A percentile compares a stretch with the other conserved stretches of the same genome.
Evolutionary conservation across 2,113 vertebrate species (phyloP).

Genomic region (Pseudopipra pipra): DNA sequence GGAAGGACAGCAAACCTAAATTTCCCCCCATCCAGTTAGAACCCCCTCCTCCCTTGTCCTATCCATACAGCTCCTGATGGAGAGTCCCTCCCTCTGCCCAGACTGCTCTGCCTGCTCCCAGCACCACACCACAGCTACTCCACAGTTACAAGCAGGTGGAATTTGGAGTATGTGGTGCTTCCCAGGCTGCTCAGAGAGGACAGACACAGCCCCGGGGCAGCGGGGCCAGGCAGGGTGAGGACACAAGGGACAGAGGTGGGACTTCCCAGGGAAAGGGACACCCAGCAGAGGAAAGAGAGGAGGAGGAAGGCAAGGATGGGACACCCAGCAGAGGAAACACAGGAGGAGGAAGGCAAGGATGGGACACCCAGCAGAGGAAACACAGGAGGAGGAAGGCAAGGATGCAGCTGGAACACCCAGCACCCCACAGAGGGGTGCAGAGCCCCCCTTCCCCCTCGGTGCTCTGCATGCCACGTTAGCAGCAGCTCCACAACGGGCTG

Average conservation of each 20-base stretch:
- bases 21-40: background rate
- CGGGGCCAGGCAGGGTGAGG: background rate
- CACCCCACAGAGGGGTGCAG: background rate
- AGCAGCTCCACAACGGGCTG: background rate
- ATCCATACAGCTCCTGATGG: background rate
- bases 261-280: background rate
- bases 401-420: background rate
- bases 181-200: background rate
- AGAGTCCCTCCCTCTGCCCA: too few relatives aligned
- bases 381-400: background rate
- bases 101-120: background rate
- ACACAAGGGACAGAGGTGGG: background rate
- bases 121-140: background rate
- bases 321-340: accelerated
- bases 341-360: background rate
- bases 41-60: background rate
- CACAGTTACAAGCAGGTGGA: background rate
- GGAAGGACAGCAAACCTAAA: too few relatives aligned
- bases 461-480: background rate
- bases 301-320: background rate
- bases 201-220: background rate
- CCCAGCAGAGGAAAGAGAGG: accelerated
- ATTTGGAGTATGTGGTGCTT: accelerated
- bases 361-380: background rate
- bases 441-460: background rate